Conservation (phyloP, 2,888 invertebrate genomes). For the Mayetiola destructor region DNA sequence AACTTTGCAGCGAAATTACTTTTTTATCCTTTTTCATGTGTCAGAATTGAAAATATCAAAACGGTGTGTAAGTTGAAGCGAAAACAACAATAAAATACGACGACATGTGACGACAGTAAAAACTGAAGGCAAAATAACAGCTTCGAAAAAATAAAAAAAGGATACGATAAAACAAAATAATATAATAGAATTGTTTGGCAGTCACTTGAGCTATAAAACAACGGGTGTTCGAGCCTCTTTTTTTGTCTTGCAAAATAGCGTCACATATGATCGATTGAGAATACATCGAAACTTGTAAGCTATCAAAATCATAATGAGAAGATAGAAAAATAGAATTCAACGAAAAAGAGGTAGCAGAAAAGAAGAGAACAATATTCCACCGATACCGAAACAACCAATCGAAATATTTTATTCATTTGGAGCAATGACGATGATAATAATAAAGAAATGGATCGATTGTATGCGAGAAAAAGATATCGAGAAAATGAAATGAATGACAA, state of each 20-base stretch:
- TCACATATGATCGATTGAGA: conserved; percentile 11
- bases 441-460: background rate
- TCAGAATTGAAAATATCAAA: background rate
- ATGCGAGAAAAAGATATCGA: background rate
- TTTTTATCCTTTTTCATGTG: no score
- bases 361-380: conserved; percentile 4
- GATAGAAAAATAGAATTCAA: background rate
- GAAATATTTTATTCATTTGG: background rate
- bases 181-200: conserved; percentile 1
- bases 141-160: background rate
- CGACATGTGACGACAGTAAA: background rate
- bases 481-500: background rate
- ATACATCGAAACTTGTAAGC: no score
- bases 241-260: conserved; percentile 3
- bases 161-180: background rate
- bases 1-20: background rate
- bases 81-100: background rate
- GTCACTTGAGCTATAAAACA: conserved; percentile 3
- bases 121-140: background rate
- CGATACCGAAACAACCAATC: background rate
- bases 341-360: background rate
- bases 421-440: background rate
- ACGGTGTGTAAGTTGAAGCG: background rate
- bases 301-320: background rate
- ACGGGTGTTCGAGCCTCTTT: conserved; percentile 11